Percentiles rank a stretch among this genome's conserved stretches.
phyloP scores from a whole-genome alignment of 2,888 invertebrate species.

The Subacronicta megacephala region DNA sequence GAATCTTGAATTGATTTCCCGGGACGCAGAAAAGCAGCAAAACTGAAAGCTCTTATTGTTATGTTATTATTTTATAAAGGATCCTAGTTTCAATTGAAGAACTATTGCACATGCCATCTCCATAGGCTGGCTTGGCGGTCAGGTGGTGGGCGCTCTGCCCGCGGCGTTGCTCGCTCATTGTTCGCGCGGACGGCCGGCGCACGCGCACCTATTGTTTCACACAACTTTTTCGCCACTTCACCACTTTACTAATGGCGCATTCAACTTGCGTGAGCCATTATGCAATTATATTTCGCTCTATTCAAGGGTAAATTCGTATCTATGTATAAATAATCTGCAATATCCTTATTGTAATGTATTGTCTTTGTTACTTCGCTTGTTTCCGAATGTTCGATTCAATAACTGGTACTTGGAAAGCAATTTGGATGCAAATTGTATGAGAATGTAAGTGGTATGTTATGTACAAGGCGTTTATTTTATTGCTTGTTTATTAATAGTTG shows the following conservation, averaged over 20 bases:
- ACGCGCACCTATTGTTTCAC: slow-evolving; percentile 64
- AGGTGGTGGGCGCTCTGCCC: slow-evolving; percentile 47
- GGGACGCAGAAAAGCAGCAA: no score
- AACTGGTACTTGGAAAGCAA: slow-evolving; percentile 23
- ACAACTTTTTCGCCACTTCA: slow-evolving; percentile 70
- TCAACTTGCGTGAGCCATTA: slow-evolving; percentile 58
- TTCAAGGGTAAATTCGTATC: slow-evolving; percentile 49
- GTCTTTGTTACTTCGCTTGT: slow-evolving; percentile 32
- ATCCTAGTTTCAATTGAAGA: neutral
- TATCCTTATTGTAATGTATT: slow-evolving; percentile 49
- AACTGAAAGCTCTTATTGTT: no score
- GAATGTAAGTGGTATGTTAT: slow-evolving; percentile 23
- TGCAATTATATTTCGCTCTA: slow-evolving; percentile 57
- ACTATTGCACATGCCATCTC: slow-evolving; percentile 41
- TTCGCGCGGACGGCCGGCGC: slow-evolving; percentile 57
- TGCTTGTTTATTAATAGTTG: slow-evolving; percentile 29
- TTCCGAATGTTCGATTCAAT: slow-evolving; percentile 37
- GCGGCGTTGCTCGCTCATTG: slow-evolving; percentile 67
- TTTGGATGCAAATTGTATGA: slow-evolving; percentile 38
- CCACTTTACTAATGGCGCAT: slow-evolving; percentile 60
- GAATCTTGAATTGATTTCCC: no score
- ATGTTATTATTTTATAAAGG: neutral
- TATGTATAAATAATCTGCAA: slow-evolving; percentile 18
- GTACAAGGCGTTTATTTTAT: slow-evolving; percentile 43
- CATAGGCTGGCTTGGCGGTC: slow-evolving; percentile 25